Conservation (phyloP, 2,888 invertebrate species). For the Spilosoma lubricipeda region DNA sequence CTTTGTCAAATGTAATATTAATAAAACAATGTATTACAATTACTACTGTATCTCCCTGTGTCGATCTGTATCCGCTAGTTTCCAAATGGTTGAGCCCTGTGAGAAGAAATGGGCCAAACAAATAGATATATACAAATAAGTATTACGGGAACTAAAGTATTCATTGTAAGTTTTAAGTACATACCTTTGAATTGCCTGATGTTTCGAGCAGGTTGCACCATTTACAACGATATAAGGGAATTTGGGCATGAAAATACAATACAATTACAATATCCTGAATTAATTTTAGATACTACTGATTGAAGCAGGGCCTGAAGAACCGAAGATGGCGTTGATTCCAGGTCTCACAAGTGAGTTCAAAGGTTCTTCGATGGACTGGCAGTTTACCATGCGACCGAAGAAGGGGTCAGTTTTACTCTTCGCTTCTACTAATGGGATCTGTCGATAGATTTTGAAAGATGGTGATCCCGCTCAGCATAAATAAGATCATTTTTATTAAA, state of each 20-base stretch:
- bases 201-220: background rate
- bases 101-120: background rate
- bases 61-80: background rate
- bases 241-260: background rate
- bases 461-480: background rate
- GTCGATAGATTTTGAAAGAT: conserved; percentile 37
- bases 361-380: conserved; percentile 78
- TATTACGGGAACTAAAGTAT: too few relatives aligned
- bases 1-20: background rate
- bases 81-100: background rate
- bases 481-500: background rate
- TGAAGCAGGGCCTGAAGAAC: conserved; percentile 79
- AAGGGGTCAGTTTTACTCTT: conserved; percentile 67
- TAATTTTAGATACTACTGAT: conserved; percentile 67
- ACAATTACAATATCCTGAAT: background rate
- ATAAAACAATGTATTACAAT: background rate
- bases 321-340: conserved; percentile 78
- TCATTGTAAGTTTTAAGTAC: background rate
- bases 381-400: conserved; percentile 77
- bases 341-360: conserved; percentile 79
- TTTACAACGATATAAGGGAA: background rate
- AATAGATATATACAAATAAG: background rate
- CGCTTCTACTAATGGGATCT: conserved; percentile 34
- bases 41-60: background rate
- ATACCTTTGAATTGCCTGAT: background rate